phyloP scores from a whole-genome alignment of 2,113 vertebrate genomes.

The Podarcis muralis region DNA sequence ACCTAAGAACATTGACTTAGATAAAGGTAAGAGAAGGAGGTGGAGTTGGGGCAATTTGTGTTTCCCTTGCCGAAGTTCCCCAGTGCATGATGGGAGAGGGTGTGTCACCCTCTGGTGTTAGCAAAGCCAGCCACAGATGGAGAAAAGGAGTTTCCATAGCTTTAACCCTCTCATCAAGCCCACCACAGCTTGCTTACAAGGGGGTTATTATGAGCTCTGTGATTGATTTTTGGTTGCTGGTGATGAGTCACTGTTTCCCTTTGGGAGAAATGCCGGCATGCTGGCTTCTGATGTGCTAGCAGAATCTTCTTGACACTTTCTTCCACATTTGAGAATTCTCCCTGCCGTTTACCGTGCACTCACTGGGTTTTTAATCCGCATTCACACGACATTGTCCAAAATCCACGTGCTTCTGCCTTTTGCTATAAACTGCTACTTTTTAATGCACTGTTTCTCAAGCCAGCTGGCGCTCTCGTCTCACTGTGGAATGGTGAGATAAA shows the following conservation, averaged over 20 bases:
- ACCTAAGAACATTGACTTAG: conserved; percentile 88
- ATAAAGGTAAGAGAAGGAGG: conserved; percentile 83
- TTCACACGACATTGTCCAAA: too few species aligned
- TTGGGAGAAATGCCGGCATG: background rate
- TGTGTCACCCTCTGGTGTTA: background rate
- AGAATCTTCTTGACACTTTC: background rate
- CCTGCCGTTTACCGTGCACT: too few species aligned
- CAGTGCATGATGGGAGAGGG: conserved; percentile 19
- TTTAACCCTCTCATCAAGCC: conserved; percentile 41
- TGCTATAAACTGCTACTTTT: too few species aligned
- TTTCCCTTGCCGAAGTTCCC: too few species aligned
- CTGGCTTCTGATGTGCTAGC: background rate
- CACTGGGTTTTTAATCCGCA: too few species aligned
- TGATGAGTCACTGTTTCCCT: conserved; percentile 13
- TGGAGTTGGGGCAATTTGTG: background rate
- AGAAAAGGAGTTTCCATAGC: conserved; percentile 29
- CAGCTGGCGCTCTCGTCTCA: too few species aligned
- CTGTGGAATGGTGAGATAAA: too few species aligned
- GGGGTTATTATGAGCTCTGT: conserved; percentile 42
- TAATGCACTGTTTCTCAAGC: too few species aligned
- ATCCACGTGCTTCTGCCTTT: too few species aligned
- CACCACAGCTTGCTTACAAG: conserved; percentile 54
- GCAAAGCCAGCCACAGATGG: conserved; percentile 6
- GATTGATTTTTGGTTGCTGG: conserved; percentile 31
- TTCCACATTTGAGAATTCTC: background rate